Conservation (phyloP, 2,888 invertebrate species). For the Alcis repandata region DNA sequence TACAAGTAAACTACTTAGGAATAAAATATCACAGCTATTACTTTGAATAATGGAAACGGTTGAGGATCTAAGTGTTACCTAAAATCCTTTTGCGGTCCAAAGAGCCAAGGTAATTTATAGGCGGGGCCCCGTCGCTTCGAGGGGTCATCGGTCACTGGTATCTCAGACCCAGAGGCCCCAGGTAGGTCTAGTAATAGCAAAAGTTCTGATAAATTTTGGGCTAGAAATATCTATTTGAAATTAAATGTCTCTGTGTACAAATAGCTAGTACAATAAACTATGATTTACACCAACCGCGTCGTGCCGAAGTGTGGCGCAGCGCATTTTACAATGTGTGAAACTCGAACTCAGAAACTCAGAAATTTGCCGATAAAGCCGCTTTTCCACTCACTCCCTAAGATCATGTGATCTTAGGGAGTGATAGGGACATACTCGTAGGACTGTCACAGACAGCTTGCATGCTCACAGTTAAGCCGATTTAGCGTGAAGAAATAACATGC, state of each 20-base stretch:
- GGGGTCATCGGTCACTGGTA: conserved; percentile 33
- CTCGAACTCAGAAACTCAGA: too few relatives aligned
- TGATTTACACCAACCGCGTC: too few relatives aligned
- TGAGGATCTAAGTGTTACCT: conserved; percentile 35
- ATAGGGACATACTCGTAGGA: too few relatives aligned
- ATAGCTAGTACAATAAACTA: too few relatives aligned
- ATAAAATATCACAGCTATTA: conserved; percentile 44
- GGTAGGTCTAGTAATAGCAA: conserved; percentile 15
- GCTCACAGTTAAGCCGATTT: too few relatives aligned
- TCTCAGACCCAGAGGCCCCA: conserved; percentile 6
- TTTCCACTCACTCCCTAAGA: too few relatives aligned
- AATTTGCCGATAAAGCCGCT: too few relatives aligned
- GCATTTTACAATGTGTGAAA: too few relatives aligned
- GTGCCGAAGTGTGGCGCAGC: too few relatives aligned
- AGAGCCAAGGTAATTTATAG: conserved; percentile 37
- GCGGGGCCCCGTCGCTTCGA: conserved; percentile 22
- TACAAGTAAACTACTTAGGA: conserved; percentile 38
- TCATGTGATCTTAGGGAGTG: too few relatives aligned
- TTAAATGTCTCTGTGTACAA: background rate
- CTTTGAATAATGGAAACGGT: conserved; percentile 40
- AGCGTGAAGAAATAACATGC: too few relatives aligned
- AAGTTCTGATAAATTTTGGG: conserved; percentile 11
- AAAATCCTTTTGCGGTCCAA: conserved; percentile 35
- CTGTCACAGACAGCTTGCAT: too few relatives aligned
- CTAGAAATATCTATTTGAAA: background rate